Conservation (phyloP, 2,113 vertebrate genomes). For the Andinoacara biseriatus region DNA sequence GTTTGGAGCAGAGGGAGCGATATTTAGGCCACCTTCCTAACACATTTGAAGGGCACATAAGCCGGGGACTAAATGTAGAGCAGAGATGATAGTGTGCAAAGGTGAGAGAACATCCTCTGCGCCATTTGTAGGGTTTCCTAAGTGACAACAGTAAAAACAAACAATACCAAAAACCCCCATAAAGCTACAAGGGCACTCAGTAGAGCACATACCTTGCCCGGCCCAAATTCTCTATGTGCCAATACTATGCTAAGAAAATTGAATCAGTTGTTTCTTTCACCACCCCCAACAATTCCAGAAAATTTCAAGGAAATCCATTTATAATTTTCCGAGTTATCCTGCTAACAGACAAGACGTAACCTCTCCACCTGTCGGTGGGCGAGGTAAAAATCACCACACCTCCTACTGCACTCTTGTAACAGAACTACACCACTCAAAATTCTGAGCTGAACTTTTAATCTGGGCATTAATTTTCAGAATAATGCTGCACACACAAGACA, state of each 20-base stretch:
- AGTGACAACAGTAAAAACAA: neutral
- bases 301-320: too few species aligned
- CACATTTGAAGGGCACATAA: slow-evolving; percentile 50
- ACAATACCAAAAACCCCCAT: neutral
- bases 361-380: too few species aligned
- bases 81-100: slow-evolving; percentile 21
- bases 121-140: slow-evolving; percentile 4
- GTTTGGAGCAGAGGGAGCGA: slow-evolving; percentile 33
- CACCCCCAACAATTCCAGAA: too few species aligned
- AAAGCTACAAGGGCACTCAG: too few species aligned
- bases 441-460: neutral
- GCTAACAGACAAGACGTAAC: too few species aligned
- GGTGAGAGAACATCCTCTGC: slow-evolving; percentile 35
- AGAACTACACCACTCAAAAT: neutral
- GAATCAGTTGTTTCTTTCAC: too few species aligned
- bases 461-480: neutral
- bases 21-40: slow-evolving; percentile 58
- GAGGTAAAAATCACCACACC: neutral
- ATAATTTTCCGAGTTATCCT: too few species aligned
- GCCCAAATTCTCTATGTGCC: too few species aligned
- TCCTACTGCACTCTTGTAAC: neutral
- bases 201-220: too few species aligned
- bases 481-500: neutral
- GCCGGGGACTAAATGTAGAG: slow-evolving; percentile 31
- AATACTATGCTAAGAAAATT: too few species aligned